Base-by-base conservation (phyloP, 1,140 invertebrate genomes). In the Drosophila rhopaloa region DNA sequence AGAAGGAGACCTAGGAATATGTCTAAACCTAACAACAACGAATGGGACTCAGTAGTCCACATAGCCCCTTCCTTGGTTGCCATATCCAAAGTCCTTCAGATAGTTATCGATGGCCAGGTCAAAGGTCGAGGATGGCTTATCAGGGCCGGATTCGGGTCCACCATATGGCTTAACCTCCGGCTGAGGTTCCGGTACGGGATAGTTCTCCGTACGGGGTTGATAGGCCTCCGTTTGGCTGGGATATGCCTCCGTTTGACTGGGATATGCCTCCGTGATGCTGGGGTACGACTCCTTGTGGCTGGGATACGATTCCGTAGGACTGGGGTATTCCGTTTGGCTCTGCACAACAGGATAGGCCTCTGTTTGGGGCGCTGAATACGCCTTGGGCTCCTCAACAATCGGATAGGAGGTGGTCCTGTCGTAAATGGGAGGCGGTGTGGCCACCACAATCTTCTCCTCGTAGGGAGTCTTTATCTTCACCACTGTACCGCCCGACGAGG, bases 21-120 rank as follows among this genome's bases (percentile, higher is more conserved):
- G 24, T 53, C 59, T 82, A 76, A 68, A 68, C 70, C 65, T 86
- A 79, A 48, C 59, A 85, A 84, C 81, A 84, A 85, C 24, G 58
- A 47, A 35, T 35, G 13, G 10, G 16, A 24, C 9, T 37, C 46
- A 85, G 56, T 86, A 86, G 43, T 88, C 83, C 59, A 60, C 70
- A 9, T 77, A 58, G 19, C 76, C 82, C 24, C 82, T 59, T 11
- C 81, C 76, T n/a, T 85, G 82, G 63, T 89, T 89, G 56, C 70
- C 84, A 47, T 89, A 89, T 7, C 85, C 84, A 51, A 85, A 89
- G 62, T 89, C 84, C 62, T 89, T 90, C 2, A 89, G 77, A 14
- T 89, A 89, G 24, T 89, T 89, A 60, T 89, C 85, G 9, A 89
- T 89, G 48, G 84, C 85, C 48, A 78, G 44, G 35, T 89, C 84